These are phyloP conservation scores for Ictalurus furcatus DNA, from an alignment of 2,113 vertebrate genomes.

Conservation along the genomic window DNA sequence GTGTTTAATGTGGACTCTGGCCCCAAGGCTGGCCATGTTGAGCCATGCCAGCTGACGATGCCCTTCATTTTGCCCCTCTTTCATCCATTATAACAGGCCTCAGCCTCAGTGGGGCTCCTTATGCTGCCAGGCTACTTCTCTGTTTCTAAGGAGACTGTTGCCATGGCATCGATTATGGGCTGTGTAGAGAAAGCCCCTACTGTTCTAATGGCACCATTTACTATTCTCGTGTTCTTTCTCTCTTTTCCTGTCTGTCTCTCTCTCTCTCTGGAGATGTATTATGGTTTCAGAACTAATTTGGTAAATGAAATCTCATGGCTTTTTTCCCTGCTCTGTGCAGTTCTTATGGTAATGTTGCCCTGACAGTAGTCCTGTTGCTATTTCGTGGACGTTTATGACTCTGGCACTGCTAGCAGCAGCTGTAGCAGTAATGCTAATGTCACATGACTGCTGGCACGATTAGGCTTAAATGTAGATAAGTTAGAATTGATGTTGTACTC, in stretches of 20 bases:
- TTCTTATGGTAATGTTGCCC: constrained; percentile 35
- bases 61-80: constrained; percentile 13
- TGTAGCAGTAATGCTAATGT: constrained; percentile 14
- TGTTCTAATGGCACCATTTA: constrained; percentile 58
- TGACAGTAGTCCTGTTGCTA: constrained; percentile 44
- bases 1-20: constrained; percentile 22
- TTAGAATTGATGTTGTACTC: constrained; percentile 7
- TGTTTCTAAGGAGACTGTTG: constrained; percentile 67
- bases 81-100: constrained; percentile 40
- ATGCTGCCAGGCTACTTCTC: constrained; percentile 54
- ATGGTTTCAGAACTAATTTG: constrained; percentile 55
- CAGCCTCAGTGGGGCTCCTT: constrained; percentile 41
- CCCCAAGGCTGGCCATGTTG: constrained; percentile 9
- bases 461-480: constrained; percentile 28
- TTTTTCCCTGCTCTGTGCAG: constrained; percentile 17
- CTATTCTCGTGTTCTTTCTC: constrained; percentile 49
- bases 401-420: constrained; percentile 21
- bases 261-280: constrained; percentile 50
- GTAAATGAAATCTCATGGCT: constrained; percentile 52
- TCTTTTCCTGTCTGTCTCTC: constrained; percentile 29
- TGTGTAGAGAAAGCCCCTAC: constrained; percentile 54
- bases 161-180: constrained; percentile 60
- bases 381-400: constrained; percentile 38
- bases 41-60: constrained; percentile 22
- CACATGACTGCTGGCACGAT: constrained; percentile 27